A percentile compares a stretch with the other conserved stretches of the same genome.
Conservation (phyloP, 2,113 vertebrate genomes). For the Plestiodon gilberti region DNA sequence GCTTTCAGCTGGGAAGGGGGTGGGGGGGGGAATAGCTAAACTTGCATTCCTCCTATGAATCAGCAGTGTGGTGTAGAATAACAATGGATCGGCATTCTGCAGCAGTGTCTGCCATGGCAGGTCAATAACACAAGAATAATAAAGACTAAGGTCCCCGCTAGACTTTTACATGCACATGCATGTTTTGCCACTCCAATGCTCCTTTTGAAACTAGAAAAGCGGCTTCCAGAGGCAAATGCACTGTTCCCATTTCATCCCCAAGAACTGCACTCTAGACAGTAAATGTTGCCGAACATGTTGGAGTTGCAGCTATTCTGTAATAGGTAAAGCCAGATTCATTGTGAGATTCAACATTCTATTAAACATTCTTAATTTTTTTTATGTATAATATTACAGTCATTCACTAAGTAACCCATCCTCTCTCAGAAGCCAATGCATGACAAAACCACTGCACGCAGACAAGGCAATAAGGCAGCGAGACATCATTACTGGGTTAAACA, state of each 20-base stretch:
- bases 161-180: neutral
- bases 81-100: neutral
- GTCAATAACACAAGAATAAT: constrained; percentile 5
- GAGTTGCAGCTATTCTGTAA: neutral
- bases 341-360: neutral
- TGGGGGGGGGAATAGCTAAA: neutral
- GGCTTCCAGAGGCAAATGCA: neutral
- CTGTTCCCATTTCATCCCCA: too few relatives aligned
- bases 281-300: neutral
- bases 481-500: too few relatives aligned
- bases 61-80: constrained; percentile 23
- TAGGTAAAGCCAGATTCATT: neutral
- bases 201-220: neutral
- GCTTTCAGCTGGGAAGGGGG: neutral
- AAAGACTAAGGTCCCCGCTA: neutral
- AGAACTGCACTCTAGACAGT: neutral
- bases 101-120: constrained; percentile 34
- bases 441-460: too few relatives aligned
- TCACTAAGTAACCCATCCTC: too few relatives aligned
- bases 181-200: neutral
- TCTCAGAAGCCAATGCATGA: too few relatives aligned
- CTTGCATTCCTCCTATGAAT: neutral
- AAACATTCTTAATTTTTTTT: neutral
- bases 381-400: too few relatives aligned
- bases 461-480: too few relatives aligned